Conservation (phyloP, 2,888 invertebrate genomes). For the Gasteruption jaculator region DNA sequence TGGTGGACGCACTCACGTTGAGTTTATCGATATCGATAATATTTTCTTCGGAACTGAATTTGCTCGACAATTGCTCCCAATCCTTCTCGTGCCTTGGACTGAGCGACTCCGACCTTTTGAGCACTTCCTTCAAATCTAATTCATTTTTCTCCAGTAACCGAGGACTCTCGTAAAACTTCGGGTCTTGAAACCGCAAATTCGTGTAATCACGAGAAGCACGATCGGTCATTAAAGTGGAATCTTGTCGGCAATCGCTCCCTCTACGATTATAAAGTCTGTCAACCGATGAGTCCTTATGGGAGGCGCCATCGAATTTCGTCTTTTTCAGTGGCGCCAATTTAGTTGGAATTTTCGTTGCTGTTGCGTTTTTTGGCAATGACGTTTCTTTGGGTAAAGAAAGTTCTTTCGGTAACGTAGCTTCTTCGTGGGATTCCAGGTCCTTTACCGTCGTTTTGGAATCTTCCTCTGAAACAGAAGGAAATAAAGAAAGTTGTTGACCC, state of each 20-base stretch:
- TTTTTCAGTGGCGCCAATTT: conserved; percentile 41
- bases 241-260: conserved; percentile 26
- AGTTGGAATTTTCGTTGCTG: conserved; percentile 39
- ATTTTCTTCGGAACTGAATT: conserved; percentile 42
- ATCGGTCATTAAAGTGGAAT: conserved; percentile 34
- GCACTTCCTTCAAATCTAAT: conserved; percentile 50
- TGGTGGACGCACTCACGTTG: conserved; percentile 33
- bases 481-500: conserved; percentile 6
- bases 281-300: conserved; percentile 25
- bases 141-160: conserved; percentile 33
- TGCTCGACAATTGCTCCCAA: conserved; percentile 51
- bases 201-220: conserved; percentile 44
- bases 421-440: conserved; percentile 43
- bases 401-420: conserved; percentile 38
- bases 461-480: no score
- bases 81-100: conserved; percentile 55
- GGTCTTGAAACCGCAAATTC: conserved; percentile 44
- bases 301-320: conserved; percentile 20
- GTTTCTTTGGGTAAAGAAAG: conserved; percentile 13
- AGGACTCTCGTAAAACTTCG: conserved; percentile 45
- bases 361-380: conserved; percentile 4
- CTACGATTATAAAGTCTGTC: conserved; percentile 18
- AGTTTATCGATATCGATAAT: conserved; percentile 48
- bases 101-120: conserved; percentile 52
- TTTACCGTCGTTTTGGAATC: conserved; percentile 51